phyloP scores from a whole-genome alignment of 2,113 vertebrate genomes.

The Albula goreensis region DNA sequence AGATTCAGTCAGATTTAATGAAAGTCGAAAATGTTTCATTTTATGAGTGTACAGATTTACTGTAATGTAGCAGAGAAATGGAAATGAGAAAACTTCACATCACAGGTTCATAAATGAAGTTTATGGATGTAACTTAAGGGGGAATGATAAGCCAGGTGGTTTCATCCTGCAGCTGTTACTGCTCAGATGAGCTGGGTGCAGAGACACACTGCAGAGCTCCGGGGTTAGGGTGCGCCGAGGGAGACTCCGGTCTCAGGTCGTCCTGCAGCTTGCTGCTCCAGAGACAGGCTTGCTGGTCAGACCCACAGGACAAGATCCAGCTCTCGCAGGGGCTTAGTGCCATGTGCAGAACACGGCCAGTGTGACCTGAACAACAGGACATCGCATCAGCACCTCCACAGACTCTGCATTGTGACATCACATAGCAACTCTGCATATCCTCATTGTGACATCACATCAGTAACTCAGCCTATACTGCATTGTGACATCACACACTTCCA shows the following conservation, averaged over 20 bases:
- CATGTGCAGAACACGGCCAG: slow-evolving; percentile 66
- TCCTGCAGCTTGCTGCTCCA: slow-evolving; percentile 57
- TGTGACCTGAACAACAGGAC: slow-evolving; percentile 62
- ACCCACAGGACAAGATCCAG: slow-evolving; percentile 65
- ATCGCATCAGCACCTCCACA: background rate
- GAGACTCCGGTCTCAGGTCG: background rate
- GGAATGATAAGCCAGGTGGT: background rate
- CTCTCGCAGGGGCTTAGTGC: slow-evolving; percentile 59
- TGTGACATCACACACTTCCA: background rate
- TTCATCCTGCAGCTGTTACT: background rate
- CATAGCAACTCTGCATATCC: background rate
- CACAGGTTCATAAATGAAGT: background rate
- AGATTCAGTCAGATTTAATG: too few relatives aligned
- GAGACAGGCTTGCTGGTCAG: slow-evolving; percentile 61
- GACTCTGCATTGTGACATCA: background rate
- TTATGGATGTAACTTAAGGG: background rate
- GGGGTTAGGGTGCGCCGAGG: background rate
- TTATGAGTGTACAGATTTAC: too few relatives aligned
- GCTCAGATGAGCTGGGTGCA: background rate
- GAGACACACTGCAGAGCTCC: background rate
- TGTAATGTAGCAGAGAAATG: too few relatives aligned
- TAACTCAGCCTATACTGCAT: too few relatives aligned
- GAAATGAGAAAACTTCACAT: too few relatives aligned
- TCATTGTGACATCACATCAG: background rate
- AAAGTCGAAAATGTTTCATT: too few relatives aligned